These are phyloP conservation scores for Ectemnius lituratus DNA, from an alignment of 2,888 invertebrate species.

Conservation along the genomic window DNA sequence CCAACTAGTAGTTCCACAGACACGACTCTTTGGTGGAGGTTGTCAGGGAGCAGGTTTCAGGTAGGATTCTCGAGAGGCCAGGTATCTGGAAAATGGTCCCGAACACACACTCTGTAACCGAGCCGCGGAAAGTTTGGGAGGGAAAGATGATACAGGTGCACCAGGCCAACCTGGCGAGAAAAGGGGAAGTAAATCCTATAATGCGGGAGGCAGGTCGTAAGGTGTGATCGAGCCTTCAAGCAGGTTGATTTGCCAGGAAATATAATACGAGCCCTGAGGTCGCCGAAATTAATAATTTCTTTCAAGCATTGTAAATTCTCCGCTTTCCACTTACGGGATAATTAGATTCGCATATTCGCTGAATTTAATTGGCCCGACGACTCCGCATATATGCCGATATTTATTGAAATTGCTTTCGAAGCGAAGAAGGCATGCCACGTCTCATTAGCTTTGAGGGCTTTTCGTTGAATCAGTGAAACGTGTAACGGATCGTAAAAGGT, in stretches of 20 bases:
- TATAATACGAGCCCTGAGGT: no score
- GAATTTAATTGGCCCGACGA: no score
- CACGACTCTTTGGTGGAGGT: constrained; percentile 41
- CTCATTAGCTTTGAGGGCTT: constrained; percentile 34
- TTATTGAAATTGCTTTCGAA: no score
- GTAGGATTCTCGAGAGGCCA: constrained; percentile 49
- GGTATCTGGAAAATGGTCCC: constrained; percentile 52
- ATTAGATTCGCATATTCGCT: no score
- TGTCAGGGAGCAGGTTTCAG: constrained; percentile 40
- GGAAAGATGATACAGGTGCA: constrained; percentile 52
- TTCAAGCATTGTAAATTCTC: no score
- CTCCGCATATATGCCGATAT: no score
- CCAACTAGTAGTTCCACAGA: constrained; percentile 36
- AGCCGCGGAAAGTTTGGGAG: constrained; percentile 44
- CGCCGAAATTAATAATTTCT: no score
- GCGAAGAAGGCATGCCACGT: background rate
- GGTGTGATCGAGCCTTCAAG: constrained; percentile 45
- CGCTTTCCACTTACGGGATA: no score
- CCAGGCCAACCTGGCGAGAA: background rate
- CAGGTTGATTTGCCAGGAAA: constrained; percentile 36
- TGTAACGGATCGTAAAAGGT: constrained; percentile 30
- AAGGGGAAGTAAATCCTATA: constrained; percentile 46
- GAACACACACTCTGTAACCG: constrained; percentile 48
- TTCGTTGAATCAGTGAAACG: constrained; percentile 18
- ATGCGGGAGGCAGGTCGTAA: constrained; percentile 28